A percentile compares a stretch with the other conserved stretches of the same genome.
Conservation (phyloP, 2,888 invertebrate genomes). For the Pycnomerus fuliginosus region DNA sequence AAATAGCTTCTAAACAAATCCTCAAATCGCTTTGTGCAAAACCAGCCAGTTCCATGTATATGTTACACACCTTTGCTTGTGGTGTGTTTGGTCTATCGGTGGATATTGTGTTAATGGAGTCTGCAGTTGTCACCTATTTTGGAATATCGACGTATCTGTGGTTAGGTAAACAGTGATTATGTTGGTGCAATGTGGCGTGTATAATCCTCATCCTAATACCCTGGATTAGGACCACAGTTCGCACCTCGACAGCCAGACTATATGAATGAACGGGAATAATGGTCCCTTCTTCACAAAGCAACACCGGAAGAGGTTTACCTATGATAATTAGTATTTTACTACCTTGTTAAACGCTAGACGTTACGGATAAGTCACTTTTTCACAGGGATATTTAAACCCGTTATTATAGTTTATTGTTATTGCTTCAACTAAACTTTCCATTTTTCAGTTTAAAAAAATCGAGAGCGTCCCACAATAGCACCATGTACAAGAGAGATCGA, state of each 20-base stretch:
- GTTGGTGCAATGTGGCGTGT: slow-evolving; percentile 46
- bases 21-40: slow-evolving; percentile 37
- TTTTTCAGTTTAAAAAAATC: no score
- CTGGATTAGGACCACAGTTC: slow-evolving; percentile 47
- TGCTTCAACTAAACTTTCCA: no score
- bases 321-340: slow-evolving; percentile 35
- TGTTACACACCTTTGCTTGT: slow-evolving; percentile 2
- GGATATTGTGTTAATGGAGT: slow-evolving; percentile 38
- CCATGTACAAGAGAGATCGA: no score
- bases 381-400: no score
- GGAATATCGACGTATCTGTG: slow-evolving; percentile 45
- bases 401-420: no score
- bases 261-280: slow-evolving; percentile 41
- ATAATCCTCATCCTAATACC: slow-evolving; percentile 48
- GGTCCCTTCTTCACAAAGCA: slow-evolving; percentile 35
- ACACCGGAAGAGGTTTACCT: slow-evolving; percentile 45
- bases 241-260: slow-evolving; percentile 40
- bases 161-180: slow-evolving; percentile 53
- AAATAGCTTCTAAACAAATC: slow-evolving; percentile 32
- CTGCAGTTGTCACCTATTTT: slow-evolving; percentile 40
- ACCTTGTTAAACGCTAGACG: no score
- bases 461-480: no score
- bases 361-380: no score
- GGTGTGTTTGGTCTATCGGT: slow-evolving; percentile 14
- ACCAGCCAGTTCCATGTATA: slow-evolving; percentile 29